These are phyloP conservation scores for Solenopsis invicta DNA, from an alignment of 1,140 invertebrate species.

Conservation along the genomic window DNA sequence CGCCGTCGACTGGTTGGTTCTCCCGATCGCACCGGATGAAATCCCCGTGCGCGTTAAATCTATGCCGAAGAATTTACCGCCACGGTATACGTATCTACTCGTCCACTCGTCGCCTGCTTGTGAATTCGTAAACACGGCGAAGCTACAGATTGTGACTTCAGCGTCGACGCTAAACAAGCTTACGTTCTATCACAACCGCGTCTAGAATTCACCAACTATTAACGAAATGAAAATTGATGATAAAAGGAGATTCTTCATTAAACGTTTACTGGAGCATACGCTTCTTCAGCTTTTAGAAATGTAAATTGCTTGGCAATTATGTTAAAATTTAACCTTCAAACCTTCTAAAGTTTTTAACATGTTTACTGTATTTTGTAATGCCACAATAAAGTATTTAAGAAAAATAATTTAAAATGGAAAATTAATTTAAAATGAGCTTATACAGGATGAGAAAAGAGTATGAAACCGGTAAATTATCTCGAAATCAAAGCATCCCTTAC, in stretches of 20 bases:
- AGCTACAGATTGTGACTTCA: slow-evolving; percentile 64
- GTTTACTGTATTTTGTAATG: neutral
- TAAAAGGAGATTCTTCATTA: neutral
- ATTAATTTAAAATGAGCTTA: neutral
- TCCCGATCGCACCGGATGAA: slow-evolving; percentile 46
- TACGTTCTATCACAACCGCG: neutral
- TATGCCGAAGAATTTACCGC: slow-evolving; percentile 50
- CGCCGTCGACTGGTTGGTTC: slow-evolving; percentile 68
- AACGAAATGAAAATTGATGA: neutral
- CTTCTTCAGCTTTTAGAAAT: neutral
- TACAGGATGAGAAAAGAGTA: neutral
- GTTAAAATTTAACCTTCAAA: neutral
- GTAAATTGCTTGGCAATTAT: neutral
- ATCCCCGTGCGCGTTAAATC: slow-evolving; percentile 39
- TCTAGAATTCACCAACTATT: slow-evolving; percentile 19
- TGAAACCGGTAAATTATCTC: too few relatives aligned
- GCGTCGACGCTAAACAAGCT: slow-evolving; percentile 28
- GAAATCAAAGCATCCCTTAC: too few relatives aligned
- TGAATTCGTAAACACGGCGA: slow-evolving; percentile 33
- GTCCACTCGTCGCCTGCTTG: slow-evolving; percentile 64
- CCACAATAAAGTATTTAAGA: neutral
- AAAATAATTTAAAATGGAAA: neutral
- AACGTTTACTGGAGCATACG: neutral
- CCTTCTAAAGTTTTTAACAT: neutral
- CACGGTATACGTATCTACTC: slow-evolving; percentile 65